Percentiles rank a stretch among this genome's conserved stretches.
Evolutionary conservation across 37 sponge, comb jelly and placozoan genomes (phyloP).

Genomic region (Ianthella basta): DNA sequence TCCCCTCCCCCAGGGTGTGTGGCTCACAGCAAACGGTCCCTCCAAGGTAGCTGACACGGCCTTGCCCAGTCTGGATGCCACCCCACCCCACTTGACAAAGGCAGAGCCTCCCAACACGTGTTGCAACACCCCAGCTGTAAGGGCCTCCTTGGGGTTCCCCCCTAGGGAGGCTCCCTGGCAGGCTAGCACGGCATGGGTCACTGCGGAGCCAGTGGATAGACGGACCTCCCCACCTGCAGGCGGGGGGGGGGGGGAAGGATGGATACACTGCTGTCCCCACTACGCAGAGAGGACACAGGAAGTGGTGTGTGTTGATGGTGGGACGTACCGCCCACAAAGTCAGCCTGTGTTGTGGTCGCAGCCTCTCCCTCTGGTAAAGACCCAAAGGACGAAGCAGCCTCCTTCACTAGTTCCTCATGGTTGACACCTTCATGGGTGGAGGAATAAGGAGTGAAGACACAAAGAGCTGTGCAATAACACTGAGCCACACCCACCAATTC

Average conservation of each 20-base stretch:
- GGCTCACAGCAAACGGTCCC: conserved; percentile 55
- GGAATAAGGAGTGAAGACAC: no score
- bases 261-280: no score
- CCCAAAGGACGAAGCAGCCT: conserved; percentile 19
- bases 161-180: conserved; percentile 69
- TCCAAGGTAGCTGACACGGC: conserved; percentile 46
- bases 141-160: conserved; percentile 30
- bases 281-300: no score
- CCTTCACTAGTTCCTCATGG: conserved; percentile 59
- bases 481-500: conserved; percentile 58
- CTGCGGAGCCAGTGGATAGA: conserved; percentile 23
- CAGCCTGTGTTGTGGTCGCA: background rate
- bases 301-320: no score
- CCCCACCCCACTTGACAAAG: conserved; percentile 65
- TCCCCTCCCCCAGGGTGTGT: background rate
- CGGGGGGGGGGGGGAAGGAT: background rate
- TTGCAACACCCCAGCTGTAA: conserved; percentile 67
- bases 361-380: conserved; percentile 30
- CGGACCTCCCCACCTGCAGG: conserved; percentile 61
- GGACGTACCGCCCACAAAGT: conserved; percentile 72
- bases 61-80: conserved; percentile 55
- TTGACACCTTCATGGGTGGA: conserved; percentile 44
- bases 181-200: conserved; percentile 60
- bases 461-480: background rate
- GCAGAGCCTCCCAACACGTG: conserved; percentile 20